Evolutionary conservation across 2,797 vertebrate species (phyloP), one percentile per base, ranked within the genome.

Genomic region (Dermochelys coriacea): DNA sequence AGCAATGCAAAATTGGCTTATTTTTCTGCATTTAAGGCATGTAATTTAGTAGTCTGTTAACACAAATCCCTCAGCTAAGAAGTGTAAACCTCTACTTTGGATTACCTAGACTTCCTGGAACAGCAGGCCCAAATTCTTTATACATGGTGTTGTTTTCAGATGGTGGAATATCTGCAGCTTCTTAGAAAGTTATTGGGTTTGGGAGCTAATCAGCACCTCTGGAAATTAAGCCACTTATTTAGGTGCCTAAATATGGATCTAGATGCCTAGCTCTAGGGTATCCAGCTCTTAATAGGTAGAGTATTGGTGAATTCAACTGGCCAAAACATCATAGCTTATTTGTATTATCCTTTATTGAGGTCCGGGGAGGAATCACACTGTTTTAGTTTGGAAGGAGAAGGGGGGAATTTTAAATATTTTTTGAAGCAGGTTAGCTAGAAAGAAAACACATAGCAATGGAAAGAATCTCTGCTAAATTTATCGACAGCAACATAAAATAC

Each of bases 401-500:
- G 49, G 37, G 34, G 82, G 75, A 45, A 51, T 55, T 23, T 1
- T 7, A 27, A 47, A 75, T 77, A 10, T 1, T 6, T 57, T 80
- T 80, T 82, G 41, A 79, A 68, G 45, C 0, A 61, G 55, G 61
- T 75, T 55, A 2, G 21, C 51, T 81, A 78, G 25, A 83, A 95
- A 55, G 31, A 16, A 68, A 80, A 80, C 50, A 49, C 59, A 37
- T 14, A 85, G 4, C 49, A 86, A 57, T 55, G 75, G 52, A 31
- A 87, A 91, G 31, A 86, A 50, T 80, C 49, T 86, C 54, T 0
- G 8, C 68, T 84, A 29, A n/a, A 84, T 84, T 82, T 89, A 59
- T 77, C 19, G 59, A 21, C 82, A 50, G 31, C 31, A 37, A 29
- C 10, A 16, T 61, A 85, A 96, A 95, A 85, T 23, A 51, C 49